Percentiles rank a stretch among this genome's conserved stretches.
phyloP scores from a whole-genome alignment of 64 coral and sea anemone genomes.

The Pocillopora damicornis region DNA sequence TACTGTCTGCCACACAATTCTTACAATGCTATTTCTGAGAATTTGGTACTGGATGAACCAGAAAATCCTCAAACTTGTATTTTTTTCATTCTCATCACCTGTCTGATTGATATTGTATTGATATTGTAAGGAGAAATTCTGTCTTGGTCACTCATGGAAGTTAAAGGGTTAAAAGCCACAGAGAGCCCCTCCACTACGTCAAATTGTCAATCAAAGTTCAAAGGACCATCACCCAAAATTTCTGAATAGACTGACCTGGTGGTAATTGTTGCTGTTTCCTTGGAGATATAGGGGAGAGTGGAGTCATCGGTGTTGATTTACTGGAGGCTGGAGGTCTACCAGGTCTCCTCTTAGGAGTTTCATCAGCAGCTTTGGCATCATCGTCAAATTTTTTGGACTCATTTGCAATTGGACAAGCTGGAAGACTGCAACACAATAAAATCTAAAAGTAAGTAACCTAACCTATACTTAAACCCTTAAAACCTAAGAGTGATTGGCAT shows the following conservation, averaged over 20 bases:
- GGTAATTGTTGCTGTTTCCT: constrained; percentile 83
- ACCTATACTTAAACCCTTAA: background rate
- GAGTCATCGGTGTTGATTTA: constrained; percentile 37
- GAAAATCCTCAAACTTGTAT: too few species aligned
- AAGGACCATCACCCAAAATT: background rate
- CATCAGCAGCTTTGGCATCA: constrained; percentile 22
- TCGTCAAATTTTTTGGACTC: constrained; percentile 77
- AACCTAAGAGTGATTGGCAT: too few species aligned
- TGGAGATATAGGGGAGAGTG: constrained; percentile 73
- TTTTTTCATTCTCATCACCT: too few species aligned
- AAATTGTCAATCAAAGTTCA: background rate
- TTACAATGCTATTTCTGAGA: too few species aligned
- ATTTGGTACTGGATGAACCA: too few species aligned
- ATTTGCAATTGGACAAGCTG: constrained; percentile 82
- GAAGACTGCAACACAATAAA: constrained; percentile 42
- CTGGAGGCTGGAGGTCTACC: constrained; percentile 57
- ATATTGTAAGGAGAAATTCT: too few species aligned
- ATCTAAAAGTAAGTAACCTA: background rate
- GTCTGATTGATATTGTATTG: too few species aligned
- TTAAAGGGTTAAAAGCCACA: too few species aligned
- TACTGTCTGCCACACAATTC: too few species aligned
- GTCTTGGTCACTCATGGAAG: too few species aligned
- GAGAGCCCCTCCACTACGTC: too few species aligned
- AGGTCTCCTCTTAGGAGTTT: constrained; percentile 59
- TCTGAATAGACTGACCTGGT: constrained; percentile 42